Evolutionary conservation across 2,113 vertebrate genomes (phyloP), one percentile per base, ranked within the genome.

Genomic region (Tetrax tetrax): DNA sequence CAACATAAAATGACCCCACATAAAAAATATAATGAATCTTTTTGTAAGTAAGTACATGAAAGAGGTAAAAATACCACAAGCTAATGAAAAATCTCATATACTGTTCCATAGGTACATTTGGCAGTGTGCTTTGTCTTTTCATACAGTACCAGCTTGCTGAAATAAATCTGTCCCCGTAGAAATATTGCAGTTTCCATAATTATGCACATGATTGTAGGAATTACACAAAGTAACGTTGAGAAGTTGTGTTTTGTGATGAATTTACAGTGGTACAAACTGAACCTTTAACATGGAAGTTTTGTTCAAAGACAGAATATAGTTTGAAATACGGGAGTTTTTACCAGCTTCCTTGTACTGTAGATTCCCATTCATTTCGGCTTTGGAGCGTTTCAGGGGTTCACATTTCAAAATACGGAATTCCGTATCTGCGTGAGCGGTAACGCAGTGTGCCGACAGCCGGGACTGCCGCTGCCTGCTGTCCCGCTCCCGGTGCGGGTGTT

Each of bases 11-110:
- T 83, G 59, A 66, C 64, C 72, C 41, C 41, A 4, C 14, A 1
- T 87, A 37, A 90, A 78, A 94, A 69, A 71, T 14, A 16, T 1
- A 51, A 79, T 13, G 18, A 72, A 83, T 54, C 28, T 91, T 63
- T 80, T 70, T 50, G 3, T 56, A 53, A 83, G 17, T 53, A 33
- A 95, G 74, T 50, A 18, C 27, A n/a, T 10, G 37, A 61, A 45
- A 47, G 83, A 31, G 84, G 37, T 48, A 83, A 91, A 95, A 96
- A 87, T 74, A 94, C 3, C 76, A 24, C 24, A 35, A 23, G 68
- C 18, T 81, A 29, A 78, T 77, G 72, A 83, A 37, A 82, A 75
- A n/a, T 33, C 72, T 56, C 71, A 14, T n/a, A 7, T 25, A 2
- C 50, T 35, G 28, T 69, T 82, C 61, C 56, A 5, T 19, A 65